Conservation (phyloP, 2,888 invertebrate species). For the Scrobipalpa costella region DNA sequence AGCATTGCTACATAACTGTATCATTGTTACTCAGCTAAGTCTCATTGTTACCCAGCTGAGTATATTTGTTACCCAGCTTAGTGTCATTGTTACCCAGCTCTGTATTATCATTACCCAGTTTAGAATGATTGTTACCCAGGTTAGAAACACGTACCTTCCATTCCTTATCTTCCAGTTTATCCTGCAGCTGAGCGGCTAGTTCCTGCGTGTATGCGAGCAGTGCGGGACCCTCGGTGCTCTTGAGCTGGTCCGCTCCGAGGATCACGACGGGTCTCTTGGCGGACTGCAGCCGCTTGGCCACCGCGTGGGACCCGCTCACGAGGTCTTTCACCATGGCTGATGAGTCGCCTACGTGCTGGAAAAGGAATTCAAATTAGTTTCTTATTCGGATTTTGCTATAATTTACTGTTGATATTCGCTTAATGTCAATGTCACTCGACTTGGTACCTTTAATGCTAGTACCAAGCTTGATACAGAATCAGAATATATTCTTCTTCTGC, state of each 20-base stretch:
- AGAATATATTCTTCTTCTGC: no score
- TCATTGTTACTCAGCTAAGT: no score
- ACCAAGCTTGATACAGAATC: no score
- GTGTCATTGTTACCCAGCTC: no score
- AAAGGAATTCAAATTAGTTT: constrained; percentile 15
- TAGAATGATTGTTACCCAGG: no score
- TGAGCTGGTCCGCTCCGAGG: constrained; percentile 92
- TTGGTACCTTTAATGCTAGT: no score
- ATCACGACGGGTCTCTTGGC: constrained; percentile 97
- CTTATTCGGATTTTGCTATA: not conserved
- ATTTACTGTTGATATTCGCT: no score
- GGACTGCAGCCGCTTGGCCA: constrained; percentile 81
- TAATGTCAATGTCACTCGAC: no score
- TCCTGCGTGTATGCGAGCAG: constrained; percentile 88
- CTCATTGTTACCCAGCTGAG: no score
- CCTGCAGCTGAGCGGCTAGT: constrained; percentile 83
- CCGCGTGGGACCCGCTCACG: constrained; percentile 83
- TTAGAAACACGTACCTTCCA: constrained; percentile 80
- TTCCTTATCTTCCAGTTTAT: constrained; percentile 73
- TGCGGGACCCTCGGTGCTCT: constrained; percentile 88
- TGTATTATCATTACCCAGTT: no score
- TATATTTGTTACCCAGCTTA: no score
- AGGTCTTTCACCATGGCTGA: constrained; percentile 88
- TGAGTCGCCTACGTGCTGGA: constrained; percentile 91
- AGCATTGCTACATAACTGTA: no score